Evolutionary conservation across 2,888 invertebrate species (phyloP).

Genomic region (Oligia strigilis): DNA sequence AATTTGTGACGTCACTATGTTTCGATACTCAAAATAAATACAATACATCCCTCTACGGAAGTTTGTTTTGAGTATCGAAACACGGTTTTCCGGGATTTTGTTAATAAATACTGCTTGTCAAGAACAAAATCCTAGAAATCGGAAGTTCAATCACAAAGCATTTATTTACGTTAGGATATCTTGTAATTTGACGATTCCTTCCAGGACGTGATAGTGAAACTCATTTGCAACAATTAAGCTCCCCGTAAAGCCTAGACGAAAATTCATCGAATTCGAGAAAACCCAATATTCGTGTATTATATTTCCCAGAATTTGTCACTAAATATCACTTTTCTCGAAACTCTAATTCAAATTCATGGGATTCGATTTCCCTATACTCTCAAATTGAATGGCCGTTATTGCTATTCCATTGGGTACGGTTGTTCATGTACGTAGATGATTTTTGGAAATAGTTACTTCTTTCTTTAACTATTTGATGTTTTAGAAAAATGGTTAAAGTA

Average conservation of each 20-base stretch:
- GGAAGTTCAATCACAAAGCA: conserved; percentile 15
- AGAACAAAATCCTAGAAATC: conserved; percentile 4
- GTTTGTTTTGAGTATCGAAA: background rate
- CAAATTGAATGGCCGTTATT: background rate
- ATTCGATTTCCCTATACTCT: background rate
- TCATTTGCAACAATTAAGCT: background rate
- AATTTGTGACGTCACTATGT: background rate
- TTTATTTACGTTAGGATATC: background rate
- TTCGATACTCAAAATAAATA: background rate
- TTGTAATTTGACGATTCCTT: background rate
- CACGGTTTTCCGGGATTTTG: too few species aligned
- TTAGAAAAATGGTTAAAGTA: too few species aligned
- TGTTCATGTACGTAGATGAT: background rate
- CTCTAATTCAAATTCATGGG: background rate
- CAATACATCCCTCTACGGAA: background rate
- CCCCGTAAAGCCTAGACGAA: too few species aligned
- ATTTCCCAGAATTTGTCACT: background rate
- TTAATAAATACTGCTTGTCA: background rate
- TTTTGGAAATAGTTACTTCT: background rate
- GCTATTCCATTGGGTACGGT: background rate
- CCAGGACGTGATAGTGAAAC: background rate
- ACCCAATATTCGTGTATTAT: background rate
- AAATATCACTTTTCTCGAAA: background rate
- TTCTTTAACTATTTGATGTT: background rate
- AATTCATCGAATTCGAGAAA: background rate